Evolutionary conservation across 2,888 invertebrate genomes (phyloP).

Genomic region (Andrena chrysosceles): DNA sequence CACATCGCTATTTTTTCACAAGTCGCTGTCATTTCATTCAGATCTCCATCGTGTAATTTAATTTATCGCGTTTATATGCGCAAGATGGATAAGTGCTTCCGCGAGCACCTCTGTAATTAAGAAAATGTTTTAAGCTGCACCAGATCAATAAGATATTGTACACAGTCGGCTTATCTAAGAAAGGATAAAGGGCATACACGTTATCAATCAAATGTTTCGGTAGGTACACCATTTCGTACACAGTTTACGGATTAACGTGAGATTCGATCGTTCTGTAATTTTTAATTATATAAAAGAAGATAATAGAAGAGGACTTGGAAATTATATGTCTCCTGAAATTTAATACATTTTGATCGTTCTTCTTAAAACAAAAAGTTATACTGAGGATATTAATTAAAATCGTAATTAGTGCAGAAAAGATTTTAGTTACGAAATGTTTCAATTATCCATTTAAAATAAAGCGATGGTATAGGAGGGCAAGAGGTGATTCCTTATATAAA

Average conservation of each 20-base stretch:
- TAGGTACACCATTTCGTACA: background rate
- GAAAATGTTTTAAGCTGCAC: background rate
- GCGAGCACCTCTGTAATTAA: slow-evolving; percentile 11
- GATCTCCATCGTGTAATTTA: slow-evolving; percentile 4
- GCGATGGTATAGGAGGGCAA: too few relatives aligned
- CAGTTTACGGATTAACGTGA: background rate
- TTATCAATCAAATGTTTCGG: background rate
- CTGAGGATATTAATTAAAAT: too few relatives aligned
- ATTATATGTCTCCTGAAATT: too few relatives aligned
- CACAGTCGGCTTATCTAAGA: background rate
- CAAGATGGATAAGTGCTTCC: background rate
- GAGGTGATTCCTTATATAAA: too few relatives aligned
- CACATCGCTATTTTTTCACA: background rate
- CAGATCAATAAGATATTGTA: slow-evolving; percentile 17
- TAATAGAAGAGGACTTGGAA: too few relatives aligned
- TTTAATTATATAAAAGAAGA: too few relatives aligned
- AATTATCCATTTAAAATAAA: too few relatives aligned
- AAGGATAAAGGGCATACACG: background rate
- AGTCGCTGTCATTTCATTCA: background rate
- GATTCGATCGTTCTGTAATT: too few relatives aligned
- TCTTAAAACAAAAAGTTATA: too few relatives aligned
- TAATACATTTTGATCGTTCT: too few relatives aligned
- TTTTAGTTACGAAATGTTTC: too few relatives aligned
- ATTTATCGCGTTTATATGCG: slow-evolving; percentile 9
- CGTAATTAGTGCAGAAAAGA: too few relatives aligned